phyloP scores from a whole-genome alignment of 2,888 invertebrate genomes.

The Ptilodon capucinus region DNA sequence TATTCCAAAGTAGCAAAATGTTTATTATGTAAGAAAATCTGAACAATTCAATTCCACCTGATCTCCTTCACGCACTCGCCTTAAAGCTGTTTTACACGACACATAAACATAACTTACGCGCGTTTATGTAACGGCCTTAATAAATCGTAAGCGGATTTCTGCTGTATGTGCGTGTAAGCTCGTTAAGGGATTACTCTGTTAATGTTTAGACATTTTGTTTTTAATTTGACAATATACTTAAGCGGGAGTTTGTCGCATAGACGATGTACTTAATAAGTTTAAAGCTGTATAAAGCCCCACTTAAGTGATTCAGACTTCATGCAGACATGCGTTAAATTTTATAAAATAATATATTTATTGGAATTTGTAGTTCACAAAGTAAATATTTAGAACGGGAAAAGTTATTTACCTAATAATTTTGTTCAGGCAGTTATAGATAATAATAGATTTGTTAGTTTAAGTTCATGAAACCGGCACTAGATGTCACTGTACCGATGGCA shows the following conservation, averaged over 20 bases:
- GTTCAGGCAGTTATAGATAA: too few species aligned
- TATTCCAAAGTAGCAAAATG: too few species aligned
- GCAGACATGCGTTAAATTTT: too few species aligned
- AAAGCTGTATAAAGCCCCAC: too few species aligned
- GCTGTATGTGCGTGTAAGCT: slow-evolving; percentile 27
- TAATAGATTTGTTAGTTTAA: too few species aligned
- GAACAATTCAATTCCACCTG: slow-evolving; percentile 23
- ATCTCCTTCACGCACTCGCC: slow-evolving; percentile 18
- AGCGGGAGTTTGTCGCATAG: neutral
- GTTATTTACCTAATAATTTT: too few species aligned
- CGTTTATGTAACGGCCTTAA: slow-evolving; percentile 19
- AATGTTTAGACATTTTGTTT: slow-evolving; percentile 22
- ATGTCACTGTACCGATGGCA: too few species aligned
- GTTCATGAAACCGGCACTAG: too few species aligned
- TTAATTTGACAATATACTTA: slow-evolving; percentile 3
- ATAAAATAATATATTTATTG: too few species aligned
- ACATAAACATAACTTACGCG: slow-evolving; percentile 24
- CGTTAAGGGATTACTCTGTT: slow-evolving; percentile 27
- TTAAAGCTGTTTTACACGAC: slow-evolving; percentile 18
- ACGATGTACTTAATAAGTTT: neutral
- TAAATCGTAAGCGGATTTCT: slow-evolving; percentile 35
- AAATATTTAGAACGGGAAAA: too few species aligned
- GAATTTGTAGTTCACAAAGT: too few species aligned
- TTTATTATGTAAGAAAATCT: slow-evolving; percentile 25
- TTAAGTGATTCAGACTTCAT: too few species aligned